Base-by-base conservation (phyloP, 2,888 invertebrate species). In the Amblyjoppa fuscipennis region DNA sequence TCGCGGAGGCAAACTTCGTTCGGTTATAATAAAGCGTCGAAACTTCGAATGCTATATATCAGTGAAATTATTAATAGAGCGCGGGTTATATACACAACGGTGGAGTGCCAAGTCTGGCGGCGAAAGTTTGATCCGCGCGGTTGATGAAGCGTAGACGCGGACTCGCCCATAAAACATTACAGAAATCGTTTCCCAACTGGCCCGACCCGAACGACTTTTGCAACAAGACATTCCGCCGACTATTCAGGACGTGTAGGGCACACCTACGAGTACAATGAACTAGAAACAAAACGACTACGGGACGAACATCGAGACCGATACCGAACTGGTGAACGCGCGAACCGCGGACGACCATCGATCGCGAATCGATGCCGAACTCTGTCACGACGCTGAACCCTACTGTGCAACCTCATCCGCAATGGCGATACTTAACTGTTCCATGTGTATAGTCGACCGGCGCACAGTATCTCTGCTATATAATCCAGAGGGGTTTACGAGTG, bases 401-500 rank as follows among this genome's bases (percentile, higher is more conserved):
- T n/a, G 59, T 59, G 53, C 38, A 51, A 69, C 31, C n/a, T 31
- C 69, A 31, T 45, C 53, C 66, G 61, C 51, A 69, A 61, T 41
- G 73, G 77, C 68, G 45, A 69, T 77, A 56, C 73, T 49, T 45
- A 70, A 64, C 61, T 13, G 61, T 66, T 77, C 64, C 13, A 53
- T 11, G 20, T 70, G 34, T 71, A 71, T 73, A 53, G 45, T 59
- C 59, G n/a, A 11, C 45, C 6, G 68, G 6, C 41, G 34, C 34
- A 71, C 28, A 34, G 68, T 53, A 77, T 69, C 61, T 38, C 28
- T n/a, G 49, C 51, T 59, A 80, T 83, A 69, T 73, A 80, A 80
- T 69, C 85, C 28, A 59, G 61, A 45, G 76, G 76, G 73, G 83
- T 85, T 83, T 83, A 85, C 83, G 80, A 80, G 80, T 85, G 85